Evolutionary conservation across 1,140 invertebrate genomes (phyloP).

Genomic region (Monomorium pharaonis): DNA sequence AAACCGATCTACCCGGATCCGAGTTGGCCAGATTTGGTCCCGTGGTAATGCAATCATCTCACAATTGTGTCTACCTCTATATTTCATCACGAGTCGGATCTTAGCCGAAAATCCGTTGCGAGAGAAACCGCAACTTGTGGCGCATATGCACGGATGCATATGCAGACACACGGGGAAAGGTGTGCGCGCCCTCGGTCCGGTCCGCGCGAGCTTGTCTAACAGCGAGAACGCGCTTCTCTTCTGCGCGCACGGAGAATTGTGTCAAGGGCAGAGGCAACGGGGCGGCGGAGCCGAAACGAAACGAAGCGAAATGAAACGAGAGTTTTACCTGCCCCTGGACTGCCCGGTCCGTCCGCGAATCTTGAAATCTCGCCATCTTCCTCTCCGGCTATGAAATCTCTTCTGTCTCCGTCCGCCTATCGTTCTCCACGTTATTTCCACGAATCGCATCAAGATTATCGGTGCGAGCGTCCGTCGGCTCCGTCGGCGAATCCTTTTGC

Average conservation of each 20-base stretch:
- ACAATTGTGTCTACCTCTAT: background rate
- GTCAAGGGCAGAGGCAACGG: constrained; percentile 81
- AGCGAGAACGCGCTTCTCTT: constrained; percentile 64
- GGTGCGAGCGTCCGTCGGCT: background rate
- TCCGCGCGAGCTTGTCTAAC: constrained; percentile 59
- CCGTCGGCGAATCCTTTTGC: constrained; percentile 16
- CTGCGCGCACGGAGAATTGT: constrained; percentile 76
- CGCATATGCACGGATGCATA: constrained; percentile 9
- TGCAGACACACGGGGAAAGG: constrained; percentile 51
- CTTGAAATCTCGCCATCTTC: constrained; percentile 42
- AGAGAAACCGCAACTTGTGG: constrained; percentile 24
- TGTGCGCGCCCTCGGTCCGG: constrained; percentile 2
- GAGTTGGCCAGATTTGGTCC: background rate
- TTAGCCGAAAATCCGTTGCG: constrained; percentile 30
- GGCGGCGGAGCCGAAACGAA: constrained; percentile 74
- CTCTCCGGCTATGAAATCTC: constrained; percentile 21
- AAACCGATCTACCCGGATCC: background rate
- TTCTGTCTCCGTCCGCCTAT: background rate
- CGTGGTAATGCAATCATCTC: background rate
- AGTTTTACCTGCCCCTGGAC: constrained; percentile 72
- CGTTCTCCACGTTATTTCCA: constrained; percentile 18
- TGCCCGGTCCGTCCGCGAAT: constrained; percentile 23
- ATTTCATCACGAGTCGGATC: background rate
- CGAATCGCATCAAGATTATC: constrained; percentile 36
- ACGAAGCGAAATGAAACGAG: constrained; percentile 75